Evolutionary conservation across 1,140 invertebrate species (phyloP).

Genomic region (Aplysia californica): DNA sequence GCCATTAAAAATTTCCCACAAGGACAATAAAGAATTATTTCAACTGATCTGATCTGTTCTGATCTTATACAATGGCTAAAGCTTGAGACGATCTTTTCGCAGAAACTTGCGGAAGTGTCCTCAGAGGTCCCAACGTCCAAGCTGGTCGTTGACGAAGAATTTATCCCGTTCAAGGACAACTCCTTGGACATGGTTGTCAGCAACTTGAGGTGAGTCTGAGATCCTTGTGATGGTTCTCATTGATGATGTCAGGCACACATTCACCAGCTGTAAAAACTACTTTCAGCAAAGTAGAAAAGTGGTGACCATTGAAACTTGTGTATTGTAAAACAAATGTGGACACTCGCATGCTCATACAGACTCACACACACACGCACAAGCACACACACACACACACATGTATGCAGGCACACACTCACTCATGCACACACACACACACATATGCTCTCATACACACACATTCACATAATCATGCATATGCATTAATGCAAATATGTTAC

Average conservation of each 20-base stretch:
- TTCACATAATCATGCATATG: background rate
- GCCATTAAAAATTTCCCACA: no score
- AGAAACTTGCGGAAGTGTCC: constrained; percentile 51
- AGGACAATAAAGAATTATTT: no score
- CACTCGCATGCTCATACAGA: background rate
- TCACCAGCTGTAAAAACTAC: background rate
- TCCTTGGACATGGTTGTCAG: constrained; percentile 86
- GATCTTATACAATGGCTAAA: no score
- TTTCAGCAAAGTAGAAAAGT: background rate
- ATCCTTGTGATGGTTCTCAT: background rate
- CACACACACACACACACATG: no score
- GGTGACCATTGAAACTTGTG: background rate
- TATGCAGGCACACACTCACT: no score
- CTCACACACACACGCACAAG: no score
- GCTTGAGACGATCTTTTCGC: no score
- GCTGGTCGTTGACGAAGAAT: constrained; percentile 88
- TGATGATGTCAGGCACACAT: background rate
- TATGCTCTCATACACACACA: no score
- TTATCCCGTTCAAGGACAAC: constrained; percentile 81
- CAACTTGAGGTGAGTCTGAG: constrained; percentile 69
- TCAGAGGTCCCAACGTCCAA: constrained; percentile 65
- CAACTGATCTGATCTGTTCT: no score
- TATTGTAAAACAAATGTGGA: background rate
- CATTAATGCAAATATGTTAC: background rate
- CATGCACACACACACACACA: no score